phyloP scores from a whole-genome alignment of 2,888 invertebrate species.

The Brenthis hecate region DNA sequence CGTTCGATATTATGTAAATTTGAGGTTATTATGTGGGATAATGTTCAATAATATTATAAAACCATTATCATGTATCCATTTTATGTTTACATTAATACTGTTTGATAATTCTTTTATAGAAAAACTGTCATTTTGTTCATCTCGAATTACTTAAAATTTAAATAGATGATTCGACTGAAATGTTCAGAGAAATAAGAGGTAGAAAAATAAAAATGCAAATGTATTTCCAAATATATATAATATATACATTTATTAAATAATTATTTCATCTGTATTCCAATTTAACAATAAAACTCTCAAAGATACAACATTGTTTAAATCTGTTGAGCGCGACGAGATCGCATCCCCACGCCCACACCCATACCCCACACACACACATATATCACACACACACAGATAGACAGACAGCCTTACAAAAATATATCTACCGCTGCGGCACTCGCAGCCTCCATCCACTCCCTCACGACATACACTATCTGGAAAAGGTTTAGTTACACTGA shows the following conservation, averaged over 20 bases:
- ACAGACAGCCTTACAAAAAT: conserved; percentile 56
- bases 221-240: conserved; percentile 82
- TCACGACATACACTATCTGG: conserved; percentile 18
- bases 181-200: neutral
- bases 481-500: conserved; percentile 21
- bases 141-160: too few relatives aligned
- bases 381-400: neutral
- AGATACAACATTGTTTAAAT: conserved; percentile 81
- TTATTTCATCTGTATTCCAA: conserved; percentile 81
- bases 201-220: conserved; percentile 35
- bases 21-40: too few relatives aligned
- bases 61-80: too few relatives aligned
- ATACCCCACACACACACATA: conserved; percentile 8
- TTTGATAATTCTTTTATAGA: too few relatives aligned
- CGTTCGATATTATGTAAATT: too few relatives aligned
- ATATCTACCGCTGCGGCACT: conserved; percentile 41
- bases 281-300: conserved; percentile 83
- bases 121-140: too few relatives aligned
- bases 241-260: conserved; percentile 83
- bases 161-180: too few relatives aligned
- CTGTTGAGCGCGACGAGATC: conserved; percentile 72
- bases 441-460: conserved; percentile 5
- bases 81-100: too few relatives aligned
- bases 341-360: conserved; percentile 49
- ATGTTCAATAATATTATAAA: too few relatives aligned